Conservation (phyloP, 2,888 invertebrate genomes). For the Caenorhabditis sp. region DNA sequence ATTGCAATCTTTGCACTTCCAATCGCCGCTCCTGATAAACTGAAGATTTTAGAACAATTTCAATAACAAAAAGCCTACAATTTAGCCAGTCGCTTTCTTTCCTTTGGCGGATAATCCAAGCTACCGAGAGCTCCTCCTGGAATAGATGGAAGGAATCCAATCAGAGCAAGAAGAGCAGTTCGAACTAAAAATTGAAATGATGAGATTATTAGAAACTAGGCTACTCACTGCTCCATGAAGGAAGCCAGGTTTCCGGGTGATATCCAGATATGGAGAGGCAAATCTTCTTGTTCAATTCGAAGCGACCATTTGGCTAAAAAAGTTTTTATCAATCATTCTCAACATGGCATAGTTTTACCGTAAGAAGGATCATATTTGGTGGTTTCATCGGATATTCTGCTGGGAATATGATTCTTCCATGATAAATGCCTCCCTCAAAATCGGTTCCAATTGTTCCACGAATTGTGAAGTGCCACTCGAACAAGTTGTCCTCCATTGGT, state of each 20-base stretch:
- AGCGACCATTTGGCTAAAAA: conserved; percentile 92
- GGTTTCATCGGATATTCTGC: conserved; percentile 98
- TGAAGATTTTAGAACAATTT: background rate
- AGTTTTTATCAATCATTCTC: conserved; percentile 1
- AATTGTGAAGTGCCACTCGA: conserved; percentile 98
- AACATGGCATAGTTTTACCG: too few relatives aligned
- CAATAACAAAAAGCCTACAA: conserved; percentile 85
- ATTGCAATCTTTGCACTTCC: conserved; percentile 73
- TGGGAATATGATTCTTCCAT: conserved; percentile 93
- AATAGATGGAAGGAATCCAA: conserved; percentile 95
- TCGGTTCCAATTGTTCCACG: conserved; percentile 92
- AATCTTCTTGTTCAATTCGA: conserved; percentile 95
- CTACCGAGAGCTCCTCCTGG: conserved; percentile 94
- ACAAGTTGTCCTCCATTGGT: conserved; percentile 94
- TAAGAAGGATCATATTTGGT: conserved; percentile 93
- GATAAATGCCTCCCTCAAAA: conserved; percentile 92
- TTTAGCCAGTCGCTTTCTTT: conserved; percentile 90
- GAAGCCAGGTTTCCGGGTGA: conserved; percentile 98
- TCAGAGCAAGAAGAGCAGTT: conserved; percentile 93
- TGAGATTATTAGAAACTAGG: conserved; percentile 21
- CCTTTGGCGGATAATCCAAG: conserved; percentile 91
- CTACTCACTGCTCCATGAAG: conserved; percentile 91
- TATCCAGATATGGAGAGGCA: conserved; percentile 96
- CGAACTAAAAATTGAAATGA: conserved; percentile 86
- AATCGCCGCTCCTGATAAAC: conserved; percentile 66